phyloP scores from a whole-genome alignment of 2,113 vertebrate species.

The Xenopus tropicalis region UCB_Xtro_10.0 CM004444.2:74709501-74710000 shows the following conservation, averaged over 20 bases:
- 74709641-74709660: constrained; percentile 77
- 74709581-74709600: constrained; percentile 67
- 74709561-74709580: constrained; percentile 66
- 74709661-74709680: constrained; percentile 85
- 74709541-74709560: constrained; percentile 46
- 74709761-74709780: neutral
- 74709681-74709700: constrained; percentile 68
- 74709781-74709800: neutral
- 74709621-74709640: constrained; percentile 72
- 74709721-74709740: constrained; percentile 48
- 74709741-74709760: constrained; percentile 9
- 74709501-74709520: neutral
- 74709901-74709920: neutral
- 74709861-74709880: neutral
- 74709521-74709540: constrained; percentile 12
- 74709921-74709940: too few species aligned
- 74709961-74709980: too few species aligned
- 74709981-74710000: too few species aligned
- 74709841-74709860: accelerated
- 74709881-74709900: neutral
- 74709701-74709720: constrained; percentile 49
- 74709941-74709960: too few species aligned
- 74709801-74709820: constrained; percentile 32
- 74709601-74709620: constrained; percentile 67
- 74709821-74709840: constrained; percentile 1